Conservation (phyloP, 2,113 vertebrate species). For the Natator depressus region DNA sequence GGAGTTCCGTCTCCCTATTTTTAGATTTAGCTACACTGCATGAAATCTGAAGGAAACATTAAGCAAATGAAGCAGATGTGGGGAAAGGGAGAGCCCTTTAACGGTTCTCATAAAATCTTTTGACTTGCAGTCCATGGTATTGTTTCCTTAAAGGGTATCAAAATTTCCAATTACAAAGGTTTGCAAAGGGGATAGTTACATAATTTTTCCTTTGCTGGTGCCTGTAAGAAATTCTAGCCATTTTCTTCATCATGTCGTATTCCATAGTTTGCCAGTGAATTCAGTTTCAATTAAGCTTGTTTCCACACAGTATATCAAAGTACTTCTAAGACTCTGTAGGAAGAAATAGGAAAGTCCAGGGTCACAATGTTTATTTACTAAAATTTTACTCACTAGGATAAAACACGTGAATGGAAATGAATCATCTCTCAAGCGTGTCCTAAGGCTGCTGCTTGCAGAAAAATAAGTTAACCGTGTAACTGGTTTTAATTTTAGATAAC, state of each 20-base stretch:
- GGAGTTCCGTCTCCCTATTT: background rate
- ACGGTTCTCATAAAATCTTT: conserved; percentile 65
- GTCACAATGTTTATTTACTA: conserved; percentile 23
- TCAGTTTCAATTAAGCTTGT: conserved; percentile 44
- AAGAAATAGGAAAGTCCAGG: conserved; percentile 20
- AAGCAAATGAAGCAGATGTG: conserved; percentile 65
- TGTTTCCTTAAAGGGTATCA: conserved; percentile 66
- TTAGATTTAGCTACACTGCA: conserved; percentile 17
- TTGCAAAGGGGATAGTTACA: conserved; percentile 40
- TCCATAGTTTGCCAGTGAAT: conserved; percentile 3
- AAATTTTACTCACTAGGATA: conserved; percentile 19
- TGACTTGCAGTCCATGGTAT: conserved; percentile 8
- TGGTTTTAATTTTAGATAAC: conserved; percentile 70
- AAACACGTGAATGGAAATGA: conserved; percentile 28
- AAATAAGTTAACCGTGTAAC: conserved; percentile 40
- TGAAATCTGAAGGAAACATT: conserved; percentile 28
- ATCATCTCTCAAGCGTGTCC: conserved; percentile 23
- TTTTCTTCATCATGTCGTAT: conserved; percentile 18
- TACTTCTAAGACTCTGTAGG: conserved; percentile 5
- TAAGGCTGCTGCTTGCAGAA: conserved; percentile 34
- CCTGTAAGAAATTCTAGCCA: conserved; percentile 19
- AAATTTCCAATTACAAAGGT: conserved; percentile 58
- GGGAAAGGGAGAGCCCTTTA: conserved; percentile 34
- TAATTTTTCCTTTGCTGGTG: conserved; percentile 33
- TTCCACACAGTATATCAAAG: background rate